Base-by-base conservation (phyloP, 2,888 invertebrate genomes). In the Physocephala rufipes region DNA sequence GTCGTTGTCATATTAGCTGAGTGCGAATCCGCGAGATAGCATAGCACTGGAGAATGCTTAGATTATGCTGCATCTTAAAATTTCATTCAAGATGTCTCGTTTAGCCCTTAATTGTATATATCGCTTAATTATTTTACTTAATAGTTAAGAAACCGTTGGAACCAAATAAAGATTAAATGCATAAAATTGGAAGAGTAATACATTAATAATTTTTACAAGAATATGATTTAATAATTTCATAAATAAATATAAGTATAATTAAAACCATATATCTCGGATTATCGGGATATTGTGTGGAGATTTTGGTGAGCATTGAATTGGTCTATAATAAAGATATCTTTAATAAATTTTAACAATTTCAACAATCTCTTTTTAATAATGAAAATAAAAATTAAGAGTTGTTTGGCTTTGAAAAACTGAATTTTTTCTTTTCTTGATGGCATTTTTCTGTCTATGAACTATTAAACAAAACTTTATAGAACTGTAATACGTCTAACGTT, bases 181-280 rank as follows among this genome's bases (percentile, higher is more conserved):
- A 45, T 45, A 45, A 45, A 45, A 45, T 12, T n/a, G n/a, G n/a
- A n/a, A n/a, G n/a, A n/a, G n/a, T 24, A 55, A 5, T 1, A 24
- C 2, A 55, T n/a, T 55, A 51, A 51, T 21, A 7, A n/a, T 21
- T 55, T 49, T 62, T 36, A 68, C 30, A 49, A 21, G 51, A 36
- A 49, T 62, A 49, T 9, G 15, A 70, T 36, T 16, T 36, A 66
- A 58, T 65, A 28, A 53, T 5, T 12, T 19, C 21, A 70, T 64
- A 53, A 12, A n/a, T n/a, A 28, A 61, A 66, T 21, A 45, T 47
- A 36, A 26, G 26, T 43, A 19, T n/a, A 30, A 59, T 16, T 36
- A 65, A 59, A 9, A 63, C 12, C 30, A 30, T 61, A 43, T 63
- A 36, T n/a, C n/a, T n/a, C n/a, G n/a, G n/a, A n/a, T n/a, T n/a